Evolutionary conservation across 2,888 invertebrate genomes (phyloP).

Genomic region (Rutpela maculata): DNA sequence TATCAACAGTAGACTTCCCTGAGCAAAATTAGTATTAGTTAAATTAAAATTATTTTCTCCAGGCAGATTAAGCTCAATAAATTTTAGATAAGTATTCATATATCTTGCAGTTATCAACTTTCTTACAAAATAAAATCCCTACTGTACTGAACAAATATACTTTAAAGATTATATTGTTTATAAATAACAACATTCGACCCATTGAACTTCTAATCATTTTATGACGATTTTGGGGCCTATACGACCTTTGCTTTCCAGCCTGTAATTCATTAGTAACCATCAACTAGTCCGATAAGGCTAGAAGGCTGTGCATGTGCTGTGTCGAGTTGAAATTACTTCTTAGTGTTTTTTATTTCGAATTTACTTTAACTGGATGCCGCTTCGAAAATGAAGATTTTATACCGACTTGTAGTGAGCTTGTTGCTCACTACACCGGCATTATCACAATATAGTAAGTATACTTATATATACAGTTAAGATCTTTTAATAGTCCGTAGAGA

Average conservation of each 20-base stretch:
- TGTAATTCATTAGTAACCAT: conserved; percentile 46
- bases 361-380: conserved; percentile 18
- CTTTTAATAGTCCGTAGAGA: no score
- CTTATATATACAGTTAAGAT: no score
- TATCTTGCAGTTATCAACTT: neutral
- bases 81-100: neutral
- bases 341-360: conserved; percentile 3
- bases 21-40: neutral
- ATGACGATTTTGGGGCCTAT: conserved; percentile 56
- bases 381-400: conserved; percentile 45
- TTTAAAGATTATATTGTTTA: conserved; percentile 49
- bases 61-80: neutral
- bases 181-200: conserved; percentile 58
- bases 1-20: neutral
- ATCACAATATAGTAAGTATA: conserved; percentile 49
- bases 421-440: conserved; percentile 34
- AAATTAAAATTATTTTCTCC: neutral
- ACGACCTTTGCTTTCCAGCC: conserved; percentile 53
- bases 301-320: conserved; percentile 35
- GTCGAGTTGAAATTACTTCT: conserved; percentile 30
- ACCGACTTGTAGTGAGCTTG: conserved; percentile 43
- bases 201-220: conserved; percentile 59
- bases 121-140: conserved; percentile 2
- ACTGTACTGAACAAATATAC: conserved; percentile 29
- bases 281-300: conserved; percentile 42